Percentiles rank a stretch among this genome's conserved stretches.
phyloP scores from a whole-genome alignment of 2,888 invertebrate genomes.

The Gryllus longicercus region DNA sequence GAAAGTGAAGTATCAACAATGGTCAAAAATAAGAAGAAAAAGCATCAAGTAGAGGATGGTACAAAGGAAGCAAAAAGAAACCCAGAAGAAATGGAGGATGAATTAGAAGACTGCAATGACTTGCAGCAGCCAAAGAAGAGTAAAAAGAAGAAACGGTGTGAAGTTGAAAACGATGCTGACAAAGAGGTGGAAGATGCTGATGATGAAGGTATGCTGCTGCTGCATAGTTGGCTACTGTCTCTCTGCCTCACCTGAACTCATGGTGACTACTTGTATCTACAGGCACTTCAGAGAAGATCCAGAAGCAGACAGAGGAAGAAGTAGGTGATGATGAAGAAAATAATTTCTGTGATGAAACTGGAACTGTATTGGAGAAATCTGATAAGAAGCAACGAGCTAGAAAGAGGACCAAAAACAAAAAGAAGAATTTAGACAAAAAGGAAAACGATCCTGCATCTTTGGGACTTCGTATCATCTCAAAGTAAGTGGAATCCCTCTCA shows the following conservation, averaged over 20 bases:
- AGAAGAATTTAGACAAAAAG: constrained; percentile 38
- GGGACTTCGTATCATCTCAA: constrained; percentile 62
- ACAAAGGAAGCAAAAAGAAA: constrained; percentile 4
- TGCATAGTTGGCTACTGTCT: not conserved
- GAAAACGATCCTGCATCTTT: constrained; percentile 38
- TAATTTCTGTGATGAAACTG: constrained; percentile 29
- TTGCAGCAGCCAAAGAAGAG: constrained; percentile 39
- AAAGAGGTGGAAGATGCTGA: constrained; percentile 33
- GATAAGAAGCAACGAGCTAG: constrained; percentile 33
- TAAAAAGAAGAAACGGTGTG: constrained; percentile 37
- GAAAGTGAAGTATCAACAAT: not conserved
- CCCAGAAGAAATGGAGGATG: not conserved
- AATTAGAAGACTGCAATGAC: constrained; percentile 11
- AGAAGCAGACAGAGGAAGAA: not conserved
- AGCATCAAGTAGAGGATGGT: constrained; percentile 29
- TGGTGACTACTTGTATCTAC: not conserved
- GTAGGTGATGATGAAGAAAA: constrained; percentile 31
- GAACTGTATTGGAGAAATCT: not conserved
- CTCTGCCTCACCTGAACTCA: constrained; percentile 10
- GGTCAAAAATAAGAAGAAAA: constrained; percentile 18
- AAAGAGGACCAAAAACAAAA: constrained; percentile 44
- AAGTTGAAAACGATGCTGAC: constrained; percentile 28
- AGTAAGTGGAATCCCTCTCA: constrained; percentile 47
- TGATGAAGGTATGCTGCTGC: constrained; percentile 7
- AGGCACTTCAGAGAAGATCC: not conserved